Percentiles rank a stretch among this genome's conserved stretches.
Conservation (phyloP, 2,113 vertebrate genomes). For the Eulacestoma nigropectus region DNA sequence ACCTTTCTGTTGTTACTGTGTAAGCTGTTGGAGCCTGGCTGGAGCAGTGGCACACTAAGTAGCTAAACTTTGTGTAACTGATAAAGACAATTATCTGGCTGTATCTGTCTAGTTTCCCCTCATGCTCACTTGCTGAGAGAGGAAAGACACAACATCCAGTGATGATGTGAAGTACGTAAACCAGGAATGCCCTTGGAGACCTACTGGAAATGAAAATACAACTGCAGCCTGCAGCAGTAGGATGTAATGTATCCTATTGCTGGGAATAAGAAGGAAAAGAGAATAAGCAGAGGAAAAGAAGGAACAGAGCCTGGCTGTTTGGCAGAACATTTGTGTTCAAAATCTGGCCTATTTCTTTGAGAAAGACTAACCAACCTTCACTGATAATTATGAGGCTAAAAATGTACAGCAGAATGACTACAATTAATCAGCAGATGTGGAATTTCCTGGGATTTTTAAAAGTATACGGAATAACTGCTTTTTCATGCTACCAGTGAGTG, state of each 20-base stretch:
- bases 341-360: not conserved
- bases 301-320: not conserved
- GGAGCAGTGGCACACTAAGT: not conserved
- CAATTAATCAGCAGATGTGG: not conserved
- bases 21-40: not conserved
- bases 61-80: not conserved
- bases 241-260: not conserved
- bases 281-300: not conserved
- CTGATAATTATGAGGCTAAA: not conserved
- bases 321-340: not conserved
- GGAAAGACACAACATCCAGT: not conserved
- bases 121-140: not conserved
- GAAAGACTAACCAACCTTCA: not conserved
- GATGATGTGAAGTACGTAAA: not conserved
- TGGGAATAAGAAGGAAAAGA: no score
- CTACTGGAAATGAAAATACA: not conserved
- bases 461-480: not conserved
- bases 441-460: not conserved
- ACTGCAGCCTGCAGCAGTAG: not conserved
- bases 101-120: not conserved
- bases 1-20: not conserved
- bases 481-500: not conserved
- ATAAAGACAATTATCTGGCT: not conserved
- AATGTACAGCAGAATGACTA: not conserved
- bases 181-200: not conserved